phyloP scores from a whole-genome alignment of 2,113 vertebrate genomes.

The Carassius carassius region DNA sequence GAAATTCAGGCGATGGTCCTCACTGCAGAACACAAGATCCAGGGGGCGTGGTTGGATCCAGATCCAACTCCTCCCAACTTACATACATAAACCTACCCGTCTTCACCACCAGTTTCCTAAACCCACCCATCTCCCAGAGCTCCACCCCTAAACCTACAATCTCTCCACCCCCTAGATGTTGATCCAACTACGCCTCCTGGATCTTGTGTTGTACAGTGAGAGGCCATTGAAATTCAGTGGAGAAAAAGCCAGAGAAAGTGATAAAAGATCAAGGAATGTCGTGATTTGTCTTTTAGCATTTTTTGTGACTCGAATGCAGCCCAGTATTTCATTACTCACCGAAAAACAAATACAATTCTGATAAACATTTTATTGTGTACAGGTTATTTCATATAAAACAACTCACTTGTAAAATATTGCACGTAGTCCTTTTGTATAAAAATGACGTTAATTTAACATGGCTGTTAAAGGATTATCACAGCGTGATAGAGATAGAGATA shows the following conservation, averaged over 20 bases:
- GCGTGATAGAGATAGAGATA: too few relatives aligned
- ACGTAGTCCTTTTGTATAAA: not conserved
- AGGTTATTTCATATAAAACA: not conserved
- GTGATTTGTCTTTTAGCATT: not conserved
- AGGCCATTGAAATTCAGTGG: constrained; percentile 8
- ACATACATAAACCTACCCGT: too few relatives aligned
- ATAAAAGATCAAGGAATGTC: not conserved
- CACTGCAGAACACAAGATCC: too few relatives aligned
- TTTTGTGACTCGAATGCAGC: not conserved
- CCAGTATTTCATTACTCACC: not conserved
- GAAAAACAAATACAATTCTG: not conserved
- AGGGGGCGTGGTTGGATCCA: too few relatives aligned
- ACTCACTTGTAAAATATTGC: not conserved
- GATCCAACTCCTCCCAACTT: too few relatives aligned
- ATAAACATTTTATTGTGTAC: not conserved
- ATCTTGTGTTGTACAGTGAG: too few relatives aligned
- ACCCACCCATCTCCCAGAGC: too few relatives aligned
- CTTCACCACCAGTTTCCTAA: too few relatives aligned
- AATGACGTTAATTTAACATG: too few relatives aligned
- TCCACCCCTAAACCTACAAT: too few relatives aligned
- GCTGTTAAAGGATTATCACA: not conserved
- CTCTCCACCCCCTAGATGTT: too few relatives aligned
- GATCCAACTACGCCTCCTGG: too few relatives aligned
- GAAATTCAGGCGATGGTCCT: constrained; percentile 18
- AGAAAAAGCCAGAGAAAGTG: not conserved